Evolutionary conservation across 37 sponge, comb jelly and placozoan genomes (phyloP), one percentile per base, ranked within the genome.

Genomic region (Theonella swinhoei): DNA sequence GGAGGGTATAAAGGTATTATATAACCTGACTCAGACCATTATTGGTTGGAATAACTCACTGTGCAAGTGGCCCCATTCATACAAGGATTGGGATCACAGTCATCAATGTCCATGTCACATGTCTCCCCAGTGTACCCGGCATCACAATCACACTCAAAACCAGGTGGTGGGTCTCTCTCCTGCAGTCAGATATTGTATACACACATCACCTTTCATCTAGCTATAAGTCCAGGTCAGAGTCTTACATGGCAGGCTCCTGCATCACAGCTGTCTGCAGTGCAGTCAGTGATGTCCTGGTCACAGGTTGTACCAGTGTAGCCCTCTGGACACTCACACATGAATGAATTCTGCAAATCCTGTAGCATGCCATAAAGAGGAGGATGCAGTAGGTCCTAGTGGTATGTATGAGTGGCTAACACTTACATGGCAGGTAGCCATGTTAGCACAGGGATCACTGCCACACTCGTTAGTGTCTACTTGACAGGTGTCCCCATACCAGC

Each of bases 1-100:
- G 24, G 40, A 39, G 35, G 31, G 11, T 58, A 19, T 58, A 20
- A 29, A 20, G 30, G 30, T 14, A 33, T 4, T 71, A 14, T 39
- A 32, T 35, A 32, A 8, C 8, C 40, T 36, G 39, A 32, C 40
- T 11, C 8, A 33, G 72, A 20, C 5, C 5, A 7, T 33, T 38
- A 14, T 22, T 23, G 23, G 29, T n/a, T 75, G n/a, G n/a, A n/a
- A n/a, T n/a, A 35, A 64, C 81, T 80, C 69, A 80, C 81, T 11
- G 33, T 68, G 35, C 81, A 80, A 23, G n/a, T 34, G 29, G 62
- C 77, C 11, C 41, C 67, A 64, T 78, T 78, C 35, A 2, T 20
- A 39, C 79, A 78, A 64, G 79, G 67, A 36, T 31, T 35, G 25
- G 39, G 34, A 0, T 3, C 40, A 78, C 79, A 78, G 42, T 78